These are phyloP conservation scores for Leptoteleia sp. DNA, from an alignment of 1,140 invertebrate species.

Conservation along the genomic window DNA sequence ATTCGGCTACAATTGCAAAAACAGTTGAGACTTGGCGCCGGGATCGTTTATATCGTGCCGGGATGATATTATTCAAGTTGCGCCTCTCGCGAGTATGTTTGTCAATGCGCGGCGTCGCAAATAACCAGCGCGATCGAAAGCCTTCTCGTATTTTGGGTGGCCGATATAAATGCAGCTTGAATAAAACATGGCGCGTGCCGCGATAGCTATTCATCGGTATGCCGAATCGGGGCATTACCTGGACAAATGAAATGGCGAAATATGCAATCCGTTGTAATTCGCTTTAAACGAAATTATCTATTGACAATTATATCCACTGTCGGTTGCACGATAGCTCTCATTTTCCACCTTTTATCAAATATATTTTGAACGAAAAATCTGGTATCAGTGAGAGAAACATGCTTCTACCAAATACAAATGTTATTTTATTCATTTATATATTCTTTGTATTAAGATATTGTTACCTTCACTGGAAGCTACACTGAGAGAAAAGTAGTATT, in stretches of 20 bases:
- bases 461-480: too few species aligned
- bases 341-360: too few species aligned
- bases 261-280: slow-evolving; percentile 3
- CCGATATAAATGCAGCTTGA: slow-evolving; percentile 60
- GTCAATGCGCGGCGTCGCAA: slow-evolving; percentile 41
- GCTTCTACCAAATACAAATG: too few species aligned
- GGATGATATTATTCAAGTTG: slow-evolving; percentile 38
- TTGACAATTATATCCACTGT: too few species aligned
- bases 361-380: too few species aligned
- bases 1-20: too few species aligned
- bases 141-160: slow-evolving; percentile 50
- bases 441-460: too few species aligned
- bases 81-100: slow-evolving; percentile 17
- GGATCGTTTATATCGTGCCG: slow-evolving; percentile 6
- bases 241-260: slow-evolving; percentile 40
- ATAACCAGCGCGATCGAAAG: slow-evolving; percentile 26
- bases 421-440: too few species aligned
- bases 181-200: slow-evolving; percentile 59
- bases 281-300: slow-evolving; percentile 4
- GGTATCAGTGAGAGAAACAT: too few species aligned
- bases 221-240: slow-evolving; percentile 39
- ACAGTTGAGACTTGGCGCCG: background rate
- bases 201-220: slow-evolving; percentile 56
- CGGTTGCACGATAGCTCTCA: too few species aligned
- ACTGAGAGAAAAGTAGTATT: too few species aligned